Evolutionary conservation across 2,113 vertebrate genomes (phyloP).

Genomic region (Heterotis niloticus): DNA sequence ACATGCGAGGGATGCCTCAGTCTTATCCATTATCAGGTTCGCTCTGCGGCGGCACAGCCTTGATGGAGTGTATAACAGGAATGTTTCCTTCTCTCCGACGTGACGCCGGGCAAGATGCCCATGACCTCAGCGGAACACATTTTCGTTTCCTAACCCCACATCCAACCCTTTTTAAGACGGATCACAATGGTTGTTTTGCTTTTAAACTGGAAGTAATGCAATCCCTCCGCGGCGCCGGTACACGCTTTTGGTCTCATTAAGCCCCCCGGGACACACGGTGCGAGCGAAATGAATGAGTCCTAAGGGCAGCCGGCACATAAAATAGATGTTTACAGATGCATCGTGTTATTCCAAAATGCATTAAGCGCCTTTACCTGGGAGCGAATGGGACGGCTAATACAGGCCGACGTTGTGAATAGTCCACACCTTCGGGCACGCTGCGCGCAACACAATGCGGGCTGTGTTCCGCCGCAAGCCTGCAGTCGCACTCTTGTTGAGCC

Average conservation of each 20-base stretch:
- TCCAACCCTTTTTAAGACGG: constrained; percentile 52
- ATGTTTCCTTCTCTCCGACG: constrained; percentile 52
- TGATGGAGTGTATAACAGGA: constrained; percentile 52
- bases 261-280: not conserved
- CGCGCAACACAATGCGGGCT: too few species aligned
- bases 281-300: constrained; percentile 7
- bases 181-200: constrained; percentile 58
- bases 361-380: not conserved
- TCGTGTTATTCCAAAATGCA: not conserved
- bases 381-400: not conserved
- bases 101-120: constrained; percentile 65
- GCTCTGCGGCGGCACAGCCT: constrained; percentile 42
- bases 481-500: too few species aligned
- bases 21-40: constrained; percentile 36
- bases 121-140: constrained; percentile 60
- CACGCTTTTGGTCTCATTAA: not conserved
- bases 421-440: not conserved
- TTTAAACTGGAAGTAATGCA: constrained; percentile 6
- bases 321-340: constrained; percentile 14
- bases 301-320: not conserved
- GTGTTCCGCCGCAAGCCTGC: not conserved
- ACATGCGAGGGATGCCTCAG: constrained; percentile 53
- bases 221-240: not conserved
- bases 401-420: not conserved
- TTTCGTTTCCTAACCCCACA: constrained; percentile 56